Evolutionary conservation across 2,113 vertebrate genomes (phyloP), one percentile per base, ranked within the genome.

Genomic region (Ceyx cyanopectus): DNA sequence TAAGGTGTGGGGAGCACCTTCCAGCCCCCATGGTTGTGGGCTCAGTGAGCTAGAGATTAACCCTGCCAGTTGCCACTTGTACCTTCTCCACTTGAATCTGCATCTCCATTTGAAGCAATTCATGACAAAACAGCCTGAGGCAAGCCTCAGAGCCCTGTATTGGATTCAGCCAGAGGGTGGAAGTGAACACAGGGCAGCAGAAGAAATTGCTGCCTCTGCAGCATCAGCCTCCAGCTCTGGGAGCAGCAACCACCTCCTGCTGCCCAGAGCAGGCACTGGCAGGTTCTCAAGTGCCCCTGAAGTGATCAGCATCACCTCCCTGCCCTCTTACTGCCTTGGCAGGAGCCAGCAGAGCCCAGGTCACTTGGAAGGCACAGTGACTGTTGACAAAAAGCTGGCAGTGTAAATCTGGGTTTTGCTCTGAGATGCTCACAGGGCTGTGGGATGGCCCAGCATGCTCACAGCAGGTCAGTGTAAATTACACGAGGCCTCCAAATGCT

Each of bases 21-120:
- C 24, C 34, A 86, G 43, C 43, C 56, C 60, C 19, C 32, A 26
- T 11, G 48, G 24, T 54, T 77, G 58, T 72, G 41, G 62, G 43
- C n/a, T 62, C 58, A 85, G 37, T 61, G 27, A 86, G 21, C 74
- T 68, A n/a, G 60, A 89, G 37, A 75, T 69, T 75, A 90, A 83
- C 92, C 10, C 16, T 81, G 66, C 14, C 10, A 10, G 48, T 20
- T 69, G 37, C 19, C 4, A 2, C 9, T 85, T 56, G 7, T 78
- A 41, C 23, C 18, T 45, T 83, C 9, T 57, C 50, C 27, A 62
- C 20, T 14, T 6, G n/a, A 67, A 80, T 53, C 78, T 74, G 19
- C 50, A 15, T 22, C 62, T 66, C 4, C 27, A 62, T 72, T 63
- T 92, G 40, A 86, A 89, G 76, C 32, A 76, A 66, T 73, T 50